phyloP scores from a whole-genome alignment of 2,888 invertebrate species.

The Vesta saturnalis region DNA sequence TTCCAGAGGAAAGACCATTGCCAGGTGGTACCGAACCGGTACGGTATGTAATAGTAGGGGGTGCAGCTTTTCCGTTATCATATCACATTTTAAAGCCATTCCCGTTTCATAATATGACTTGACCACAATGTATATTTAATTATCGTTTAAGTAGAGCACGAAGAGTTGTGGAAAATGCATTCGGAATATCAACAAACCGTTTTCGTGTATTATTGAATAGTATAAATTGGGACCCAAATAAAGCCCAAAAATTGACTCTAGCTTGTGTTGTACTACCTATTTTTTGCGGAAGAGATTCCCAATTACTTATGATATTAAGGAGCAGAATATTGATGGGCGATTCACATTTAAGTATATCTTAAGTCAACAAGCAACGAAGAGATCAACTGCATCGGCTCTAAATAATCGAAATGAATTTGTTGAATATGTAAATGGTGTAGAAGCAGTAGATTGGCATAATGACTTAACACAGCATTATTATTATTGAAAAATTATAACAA shows the following conservation, averaged over 20 bases:
- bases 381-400: too few species aligned
- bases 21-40: neutral
- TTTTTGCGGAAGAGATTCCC: neutral
- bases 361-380: too few species aligned
- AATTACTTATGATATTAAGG: too few species aligned
- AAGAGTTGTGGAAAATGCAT: too few species aligned
- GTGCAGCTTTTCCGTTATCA: constrained; percentile 17
- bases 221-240: neutral
- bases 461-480: neutral
- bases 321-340: neutral
- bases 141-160: too few species aligned
- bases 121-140: too few species aligned
- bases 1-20: constrained; percentile 1
- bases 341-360: neutral
- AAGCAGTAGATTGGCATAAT: neutral
- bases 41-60: constrained; percentile 3
- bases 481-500: neutral
- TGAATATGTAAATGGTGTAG: too few species aligned
- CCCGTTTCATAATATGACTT: constrained; percentile 4
- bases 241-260: neutral
- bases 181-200: constrained; percentile 15
- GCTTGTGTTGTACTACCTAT: neutral
- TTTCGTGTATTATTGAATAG: constrained; percentile 7
- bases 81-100: constrained; percentile 12
- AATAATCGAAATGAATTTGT: too few species aligned